Evolutionary conservation across 2,113 vertebrate species (phyloP), one percentile per base, ranked within the genome.

Genomic region (Pyrgilauda ruficollis): DNA sequence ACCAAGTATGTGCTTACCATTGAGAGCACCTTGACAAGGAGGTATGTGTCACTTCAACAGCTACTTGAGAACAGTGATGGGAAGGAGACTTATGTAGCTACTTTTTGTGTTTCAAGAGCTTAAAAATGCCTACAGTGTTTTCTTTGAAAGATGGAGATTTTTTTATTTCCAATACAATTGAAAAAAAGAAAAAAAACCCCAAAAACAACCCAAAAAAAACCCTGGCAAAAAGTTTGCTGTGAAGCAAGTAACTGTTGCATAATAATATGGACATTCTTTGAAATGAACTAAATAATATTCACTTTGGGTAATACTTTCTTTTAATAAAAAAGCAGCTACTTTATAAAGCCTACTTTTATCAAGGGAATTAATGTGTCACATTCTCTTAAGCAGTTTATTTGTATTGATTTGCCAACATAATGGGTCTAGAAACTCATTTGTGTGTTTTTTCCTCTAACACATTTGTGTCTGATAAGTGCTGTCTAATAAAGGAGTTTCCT

Each of bases 21-120:
- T 0, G 0, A 49, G 31, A 74, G 55, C 59, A 21, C 16, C 20
- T n/a, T 84, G 21, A 43, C 19, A 15, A 63, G 81, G 33, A 89
- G 11, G 13, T 33, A 3, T 0, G 0, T 21, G 39, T 56, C 14
- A 50, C 67, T 67, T 59, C 44, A 77, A 27, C 17, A 64, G 35
- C 27, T 74, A 10, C 49, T 61, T 1, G 0, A 52, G 46, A 67
- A 17, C 22, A 24, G 18, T 18, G 11, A 12, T 11, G 21, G 23
- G 22, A 79, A 63, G 24, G 31, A 81, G 16, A 30, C 11, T 35
- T 12, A 5, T 46, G 43, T 63, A 44, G 15, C 22, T 75, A 6
- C 23, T 20, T 41, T 41, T 41, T 77, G 56, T 44, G 24, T 79
- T 83, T 79, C 67, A 75, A 87, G 21, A 85, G 15, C n/a, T 66